Evolutionary conservation across 2,797 vertebrate genomes (phyloP), one percentile per base, ranked within the genome.

Genomic region (Tenualosa thibaudeaui): DNA sequence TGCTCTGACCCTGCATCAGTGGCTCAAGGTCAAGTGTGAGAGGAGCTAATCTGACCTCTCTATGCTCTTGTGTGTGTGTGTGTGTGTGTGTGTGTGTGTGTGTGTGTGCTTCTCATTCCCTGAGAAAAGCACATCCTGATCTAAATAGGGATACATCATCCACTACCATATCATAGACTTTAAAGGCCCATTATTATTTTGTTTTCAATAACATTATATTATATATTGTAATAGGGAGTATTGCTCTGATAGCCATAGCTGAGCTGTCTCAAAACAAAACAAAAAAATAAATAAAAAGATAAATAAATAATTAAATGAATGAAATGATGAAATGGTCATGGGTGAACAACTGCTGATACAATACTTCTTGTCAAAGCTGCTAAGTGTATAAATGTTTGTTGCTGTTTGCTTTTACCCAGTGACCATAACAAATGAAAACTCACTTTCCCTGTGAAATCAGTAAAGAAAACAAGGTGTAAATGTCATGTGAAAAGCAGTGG

Each of bases 1-100:
- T 65, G 62, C 24, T 65, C 24, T 65, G 62, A 65, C 62, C 62
- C 62, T 65, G 62, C 24, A 26, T 65, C 24, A 31, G 68, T 75
- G 68, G 68, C 15, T 75, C 31, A 40, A 26, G 68, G 68, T 75
- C 68, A 75, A 40, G 37, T 19, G 37, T 7, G 40, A 40, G 12
- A 75, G 68, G 68, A 15, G 68, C 68, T 40, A 22, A 75, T 71
- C 65, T 71, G 65, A 71, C 31, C 60, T 26, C 60, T 62, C 24
- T 24, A 58, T 22, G 5, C 19, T 58, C 3, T 58, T 0, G 31
- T 26, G 9, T 65, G 62, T 31, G 62, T 46, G 46, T 46, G 46
- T 46, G 46, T 46, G 46, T 46, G 46, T 46, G 46, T 46, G 46
- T 46, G 46, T 46, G 46, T 46, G 46, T 46, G 46, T 46, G 46